These are phyloP conservation scores for Acyrthosiphon pisum DNA, from an alignment of 1,140 invertebrate genomes.

Conservation along the genomic window DNA sequence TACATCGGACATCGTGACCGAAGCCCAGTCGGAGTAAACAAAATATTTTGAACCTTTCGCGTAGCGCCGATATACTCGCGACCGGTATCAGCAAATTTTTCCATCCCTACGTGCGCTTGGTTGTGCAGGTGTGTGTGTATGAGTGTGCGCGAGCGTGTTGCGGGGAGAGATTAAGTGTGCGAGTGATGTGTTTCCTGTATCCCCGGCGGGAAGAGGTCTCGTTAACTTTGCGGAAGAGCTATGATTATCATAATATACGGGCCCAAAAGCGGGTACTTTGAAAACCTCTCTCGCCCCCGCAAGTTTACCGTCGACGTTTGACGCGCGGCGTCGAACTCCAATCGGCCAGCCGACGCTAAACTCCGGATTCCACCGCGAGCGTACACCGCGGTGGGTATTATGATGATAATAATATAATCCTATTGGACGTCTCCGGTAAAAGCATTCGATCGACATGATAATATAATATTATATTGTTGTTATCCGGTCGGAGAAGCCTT, in stretches of 20 bases:
- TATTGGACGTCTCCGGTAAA: neutral
- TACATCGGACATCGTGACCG: no score
- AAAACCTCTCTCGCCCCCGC: neutral
- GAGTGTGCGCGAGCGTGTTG: no score
- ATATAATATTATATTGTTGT: neutral
- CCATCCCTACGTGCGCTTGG: no score
- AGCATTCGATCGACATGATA: neutral
- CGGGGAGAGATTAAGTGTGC: neutral
- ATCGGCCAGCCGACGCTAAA: neutral
- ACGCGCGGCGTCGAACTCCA: neutral
- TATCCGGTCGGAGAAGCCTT: neutral
- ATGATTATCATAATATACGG: neutral
- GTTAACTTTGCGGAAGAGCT: neutral
- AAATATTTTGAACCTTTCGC: no score
- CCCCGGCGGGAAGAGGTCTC: neutral
- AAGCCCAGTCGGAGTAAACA: no score
- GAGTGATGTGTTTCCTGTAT: neutral
- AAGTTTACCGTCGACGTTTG: neutral
- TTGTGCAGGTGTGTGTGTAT: neutral
- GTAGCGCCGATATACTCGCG: no score
- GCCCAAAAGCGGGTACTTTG: neutral
- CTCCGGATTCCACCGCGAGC: neutral
- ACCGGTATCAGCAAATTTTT: no score
- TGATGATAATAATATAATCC: neutral
- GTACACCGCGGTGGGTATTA: no score